These are phyloP conservation scores for Lepidurus couesii DNA, from an alignment of 1,140 invertebrate genomes.

Conservation along the genomic window DNA sequence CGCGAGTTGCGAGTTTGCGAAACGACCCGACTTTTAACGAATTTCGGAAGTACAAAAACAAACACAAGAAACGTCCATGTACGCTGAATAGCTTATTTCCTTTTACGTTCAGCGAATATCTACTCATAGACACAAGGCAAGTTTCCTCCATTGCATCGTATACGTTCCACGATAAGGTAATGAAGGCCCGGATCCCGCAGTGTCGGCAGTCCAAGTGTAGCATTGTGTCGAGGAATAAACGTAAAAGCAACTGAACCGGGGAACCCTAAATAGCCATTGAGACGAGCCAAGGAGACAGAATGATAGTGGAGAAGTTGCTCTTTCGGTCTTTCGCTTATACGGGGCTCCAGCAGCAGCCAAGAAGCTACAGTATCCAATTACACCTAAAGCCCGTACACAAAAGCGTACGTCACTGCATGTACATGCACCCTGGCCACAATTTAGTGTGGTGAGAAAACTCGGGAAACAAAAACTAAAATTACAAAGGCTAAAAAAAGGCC, in stretches of 20 bases:
- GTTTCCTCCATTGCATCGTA: too few relatives aligned
- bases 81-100: too few relatives aligned
- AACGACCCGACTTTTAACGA: too few relatives aligned
- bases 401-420: background rate
- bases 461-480: background rate
- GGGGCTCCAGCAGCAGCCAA: background rate
- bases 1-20: too few relatives aligned
- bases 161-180: too few relatives aligned
- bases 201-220: background rate
- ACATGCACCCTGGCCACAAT: background rate
- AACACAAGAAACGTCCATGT: too few relatives aligned
- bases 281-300: background rate
- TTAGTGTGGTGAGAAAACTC: background rate
- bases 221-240: background rate
- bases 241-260: background rate
- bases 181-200: background rate
- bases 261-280: constrained; percentile 8
- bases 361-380: constrained; percentile 19
- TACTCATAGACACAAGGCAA: too few relatives aligned
- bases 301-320: background rate
- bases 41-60: too few relatives aligned
- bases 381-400: background rate
- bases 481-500: too few relatives aligned
- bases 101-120: too few relatives aligned
- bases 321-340: background rate